These are phyloP conservation scores for Cantharis flavilabris DNA, from an alignment of 2,888 invertebrate genomes.

Conservation along the genomic window DNA sequence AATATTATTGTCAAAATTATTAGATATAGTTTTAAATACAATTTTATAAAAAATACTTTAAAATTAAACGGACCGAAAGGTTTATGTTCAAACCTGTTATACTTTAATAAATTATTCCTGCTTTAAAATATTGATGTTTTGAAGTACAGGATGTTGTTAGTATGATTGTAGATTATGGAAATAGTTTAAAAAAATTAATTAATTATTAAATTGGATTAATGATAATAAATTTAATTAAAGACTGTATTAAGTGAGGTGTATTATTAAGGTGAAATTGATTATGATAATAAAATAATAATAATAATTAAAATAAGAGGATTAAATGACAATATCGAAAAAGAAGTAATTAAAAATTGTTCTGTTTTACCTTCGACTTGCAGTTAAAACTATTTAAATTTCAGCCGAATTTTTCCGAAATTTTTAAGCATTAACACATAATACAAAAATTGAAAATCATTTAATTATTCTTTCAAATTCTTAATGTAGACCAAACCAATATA, in stretches of 20 bases:
- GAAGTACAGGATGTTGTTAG: background rate
- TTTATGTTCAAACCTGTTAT: background rate
- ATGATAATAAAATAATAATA: too few species aligned
- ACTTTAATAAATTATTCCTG: background rate
- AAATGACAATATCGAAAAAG: too few species aligned
- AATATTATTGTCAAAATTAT: background rate
- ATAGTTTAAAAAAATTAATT: background rate
- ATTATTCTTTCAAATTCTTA: background rate
- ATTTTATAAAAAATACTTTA: background rate
- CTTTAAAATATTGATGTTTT: background rate
- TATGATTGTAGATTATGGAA: background rate
- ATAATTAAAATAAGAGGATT: too few species aligned
- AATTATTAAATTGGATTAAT: too few species aligned
- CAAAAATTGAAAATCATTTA: background rate
- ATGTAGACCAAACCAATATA: conserved; percentile 15
- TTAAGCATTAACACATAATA: background rate
- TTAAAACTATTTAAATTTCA: background rate
- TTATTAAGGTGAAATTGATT: too few species aligned
- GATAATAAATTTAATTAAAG: too few species aligned
- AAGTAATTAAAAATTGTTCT: background rate
- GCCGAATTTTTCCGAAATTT: background rate
- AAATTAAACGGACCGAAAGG: background rate
- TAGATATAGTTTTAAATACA: background rate
- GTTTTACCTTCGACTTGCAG: too few species aligned
- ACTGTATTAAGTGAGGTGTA: too few species aligned